Evolutionary conservation across 2,888 invertebrate species (phyloP).

Genomic region (Phymatocera aterrima): DNA sequence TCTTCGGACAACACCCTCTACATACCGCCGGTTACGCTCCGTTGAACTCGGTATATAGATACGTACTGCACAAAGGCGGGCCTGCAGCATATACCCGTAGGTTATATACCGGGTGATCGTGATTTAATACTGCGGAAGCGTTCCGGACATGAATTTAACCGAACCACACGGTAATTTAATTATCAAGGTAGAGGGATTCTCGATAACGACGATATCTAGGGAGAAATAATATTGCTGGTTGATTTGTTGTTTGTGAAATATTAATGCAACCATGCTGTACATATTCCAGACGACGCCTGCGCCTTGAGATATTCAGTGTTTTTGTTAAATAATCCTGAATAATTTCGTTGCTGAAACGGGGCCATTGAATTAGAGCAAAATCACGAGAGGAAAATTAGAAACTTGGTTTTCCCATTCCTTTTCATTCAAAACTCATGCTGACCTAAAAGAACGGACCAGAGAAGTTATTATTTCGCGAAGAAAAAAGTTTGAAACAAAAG

Average conservation of each 20-base stretch:
- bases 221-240: background rate
- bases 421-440: background rate
- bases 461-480: too few species aligned
- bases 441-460: background rate
- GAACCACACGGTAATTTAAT: background rate
- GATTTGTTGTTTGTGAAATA: background rate
- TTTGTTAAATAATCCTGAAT: background rate
- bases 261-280: background rate
- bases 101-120: slow-evolving; percentile 14
- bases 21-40: background rate
- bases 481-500: too few species aligned
- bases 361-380: background rate
- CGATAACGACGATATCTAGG: background rate
- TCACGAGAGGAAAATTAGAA: background rate
- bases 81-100: background rate
- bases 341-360: background rate
- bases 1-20: background rate
- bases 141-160: background rate
- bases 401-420: background rate
- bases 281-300: background rate
- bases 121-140: background rate
- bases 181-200: background rate
- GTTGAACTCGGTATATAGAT: background rate
- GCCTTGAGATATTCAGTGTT: background rate
- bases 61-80: background rate